phyloP scores from a whole-genome alignment of 1,140 invertebrate species.

The Pinna nobilis region DNA sequence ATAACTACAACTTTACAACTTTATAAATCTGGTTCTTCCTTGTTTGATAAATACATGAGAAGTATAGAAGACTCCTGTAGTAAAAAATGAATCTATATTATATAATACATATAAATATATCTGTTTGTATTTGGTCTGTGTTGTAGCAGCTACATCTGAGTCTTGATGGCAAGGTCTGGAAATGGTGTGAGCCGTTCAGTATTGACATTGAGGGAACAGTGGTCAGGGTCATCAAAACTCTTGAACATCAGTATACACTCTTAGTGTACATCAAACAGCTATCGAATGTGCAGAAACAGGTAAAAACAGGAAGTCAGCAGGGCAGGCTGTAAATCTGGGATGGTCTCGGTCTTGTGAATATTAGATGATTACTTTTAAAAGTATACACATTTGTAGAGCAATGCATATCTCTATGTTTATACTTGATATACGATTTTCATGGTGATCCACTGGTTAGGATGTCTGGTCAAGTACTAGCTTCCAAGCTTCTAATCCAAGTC shows the following conservation, averaged over 20 bases:
- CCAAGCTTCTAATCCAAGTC: too few species aligned
- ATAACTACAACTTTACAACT: too few species aligned
- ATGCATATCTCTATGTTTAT: background rate
- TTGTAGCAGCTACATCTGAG: constrained; percentile 72
- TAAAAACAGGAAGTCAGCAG: constrained; percentile 17
- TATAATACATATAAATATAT: too few species aligned
- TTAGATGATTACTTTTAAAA: background rate
- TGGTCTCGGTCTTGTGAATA: background rate
- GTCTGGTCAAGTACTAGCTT: too few species aligned
- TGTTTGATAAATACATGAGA: too few species aligned
- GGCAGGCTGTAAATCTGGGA: background rate
- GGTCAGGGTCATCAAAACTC: constrained; percentile 64
- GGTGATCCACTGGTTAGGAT: too few species aligned
- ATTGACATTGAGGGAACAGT: constrained; percentile 76
- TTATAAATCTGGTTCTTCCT: too few species aligned
- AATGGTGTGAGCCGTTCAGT: constrained; percentile 78
- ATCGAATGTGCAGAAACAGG: constrained; percentile 69
- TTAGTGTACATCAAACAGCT: constrained; percentile 64
- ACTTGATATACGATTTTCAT: too few species aligned
- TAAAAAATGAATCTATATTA: too few species aligned
- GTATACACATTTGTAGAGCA: background rate
- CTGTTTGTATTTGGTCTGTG: background rate
- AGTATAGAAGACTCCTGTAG: too few species aligned
- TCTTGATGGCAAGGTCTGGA: constrained; percentile 70
- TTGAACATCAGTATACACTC: constrained; percentile 57